Evolutionary conservation across 1,140 invertebrate species (phyloP), one percentile per base, ranked within the genome.

Genomic region (Ips typographus): DNA sequence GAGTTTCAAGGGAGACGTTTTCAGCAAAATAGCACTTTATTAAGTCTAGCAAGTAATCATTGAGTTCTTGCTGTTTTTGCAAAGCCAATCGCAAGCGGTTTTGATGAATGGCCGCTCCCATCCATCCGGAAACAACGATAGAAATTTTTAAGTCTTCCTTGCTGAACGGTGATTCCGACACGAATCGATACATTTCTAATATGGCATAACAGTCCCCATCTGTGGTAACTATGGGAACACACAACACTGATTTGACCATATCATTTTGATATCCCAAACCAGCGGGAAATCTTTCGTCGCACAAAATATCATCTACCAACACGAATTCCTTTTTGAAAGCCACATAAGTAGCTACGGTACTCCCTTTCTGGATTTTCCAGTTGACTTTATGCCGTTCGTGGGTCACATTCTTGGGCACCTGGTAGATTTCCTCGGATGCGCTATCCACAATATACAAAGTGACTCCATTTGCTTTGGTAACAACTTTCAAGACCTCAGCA

Each of bases 21-120:
- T 84, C 82, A 57, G 82, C 81, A 76, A 85, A 86, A 75, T 85
- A 86, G 67, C 80, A 81, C 61, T 84, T 80, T 40, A 83, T 78
- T 8, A 79, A 83, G 59, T 62, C 79, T 2, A 84, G 73, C 2
- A 85, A 76, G 68, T 84, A 83, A 5, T 79, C 75, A 72, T 84
- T 84, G 3, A 86, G 74, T 59, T 83, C 80, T 3, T 82, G 77
- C 2, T 84, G 81, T 57, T 82, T 80, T 71, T 83, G 82, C 22
- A 85, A 72, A 4, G 80, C 80, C 52, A 84, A 70, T 1, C 84
- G 71, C 7, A 80, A 79, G 65, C 82, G 78, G 2, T 84, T 84
- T 72, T 85, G 83, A 61, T 86, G 83, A 1, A 84, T 83, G 2
- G 85, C 83, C 0, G 83, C 82, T 5, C 84, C 85, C 36, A 85